Evolutionary conservation across 2,888 invertebrate genomes (phyloP).

Genomic region (Trilocha varians): DNA sequence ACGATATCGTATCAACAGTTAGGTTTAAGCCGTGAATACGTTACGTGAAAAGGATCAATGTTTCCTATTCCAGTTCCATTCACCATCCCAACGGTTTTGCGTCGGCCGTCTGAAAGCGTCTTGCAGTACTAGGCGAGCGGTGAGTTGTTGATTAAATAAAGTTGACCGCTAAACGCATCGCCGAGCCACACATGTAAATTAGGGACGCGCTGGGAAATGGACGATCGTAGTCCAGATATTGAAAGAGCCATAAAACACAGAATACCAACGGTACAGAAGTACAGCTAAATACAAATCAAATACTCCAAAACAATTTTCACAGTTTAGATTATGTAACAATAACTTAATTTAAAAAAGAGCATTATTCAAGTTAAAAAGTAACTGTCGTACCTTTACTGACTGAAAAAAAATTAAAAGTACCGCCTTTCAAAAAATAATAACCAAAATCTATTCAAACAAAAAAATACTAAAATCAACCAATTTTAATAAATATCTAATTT

Average conservation of each 20-base stretch:
- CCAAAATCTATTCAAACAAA: no score
- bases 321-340: no score
- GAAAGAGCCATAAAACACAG: constrained; percentile 51
- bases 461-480: no score
- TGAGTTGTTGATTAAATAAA: constrained; percentile 56
- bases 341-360: no score
- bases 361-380: no score
- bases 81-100: constrained; percentile 83
- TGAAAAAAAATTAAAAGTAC: no score
- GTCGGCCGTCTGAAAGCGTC: constrained; percentile 79
- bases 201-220: constrained; percentile 48
- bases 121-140: constrained; percentile 39
- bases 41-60: constrained; percentile 51
- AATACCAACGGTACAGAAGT: no score
- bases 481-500: no score
- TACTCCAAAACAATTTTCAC: no score
- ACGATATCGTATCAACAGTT: constrained; percentile 9
- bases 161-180: constrained; percentile 32
- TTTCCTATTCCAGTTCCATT: constrained; percentile 75
- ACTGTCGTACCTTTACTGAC: no score
- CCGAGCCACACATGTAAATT: constrained; percentile 44
- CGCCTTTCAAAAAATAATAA: no score
- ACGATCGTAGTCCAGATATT: constrained; percentile 56
- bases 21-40: constrained; percentile 24
- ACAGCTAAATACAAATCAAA: no score